Conservation (phyloP, 2,113 vertebrate species). For the Meles meles region DNA sequence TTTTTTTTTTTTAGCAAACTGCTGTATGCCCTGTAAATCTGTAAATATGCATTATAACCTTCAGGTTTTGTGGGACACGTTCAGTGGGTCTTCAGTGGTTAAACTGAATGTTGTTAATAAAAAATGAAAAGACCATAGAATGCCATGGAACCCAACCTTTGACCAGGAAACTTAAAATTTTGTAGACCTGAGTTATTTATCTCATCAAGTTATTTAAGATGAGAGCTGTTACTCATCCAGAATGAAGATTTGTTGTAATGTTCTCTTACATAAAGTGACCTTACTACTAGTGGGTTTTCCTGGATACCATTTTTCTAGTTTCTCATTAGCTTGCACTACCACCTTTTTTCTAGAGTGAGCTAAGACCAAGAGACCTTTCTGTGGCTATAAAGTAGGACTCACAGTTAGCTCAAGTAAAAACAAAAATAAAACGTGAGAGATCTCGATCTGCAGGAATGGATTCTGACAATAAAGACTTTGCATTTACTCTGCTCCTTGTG, state of each 20-base stretch:
- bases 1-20: constrained; percentile 17
- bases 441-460: constrained; percentile 64
- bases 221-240: background rate
- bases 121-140: background rate
- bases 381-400: constrained; percentile 55
- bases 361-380: constrained; percentile 35
- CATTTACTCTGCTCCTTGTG: constrained; percentile 73
- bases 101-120: constrained; percentile 1
- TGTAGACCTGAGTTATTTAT: background rate
- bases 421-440: constrained; percentile 55
- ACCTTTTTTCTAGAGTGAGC: constrained; percentile 13
- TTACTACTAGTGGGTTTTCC: background rate
- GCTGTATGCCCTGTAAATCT: background rate
- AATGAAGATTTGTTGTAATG: background rate
- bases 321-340: background rate
- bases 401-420: constrained; percentile 63
- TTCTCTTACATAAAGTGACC: background rate
- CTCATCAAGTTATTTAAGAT: background rate
- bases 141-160: background rate
- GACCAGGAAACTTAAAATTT: background rate
- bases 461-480: constrained; percentile 74
- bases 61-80: background rate
- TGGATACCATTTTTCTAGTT: background rate
- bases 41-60: constrained; percentile 43
- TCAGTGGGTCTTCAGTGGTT: background rate